A percentile compares a stretch with the other conserved stretches of the same genome.
Evolutionary conservation across 2,113 vertebrate genomes (phyloP).

Genomic region (Salvelinus alpinus): DNA sequence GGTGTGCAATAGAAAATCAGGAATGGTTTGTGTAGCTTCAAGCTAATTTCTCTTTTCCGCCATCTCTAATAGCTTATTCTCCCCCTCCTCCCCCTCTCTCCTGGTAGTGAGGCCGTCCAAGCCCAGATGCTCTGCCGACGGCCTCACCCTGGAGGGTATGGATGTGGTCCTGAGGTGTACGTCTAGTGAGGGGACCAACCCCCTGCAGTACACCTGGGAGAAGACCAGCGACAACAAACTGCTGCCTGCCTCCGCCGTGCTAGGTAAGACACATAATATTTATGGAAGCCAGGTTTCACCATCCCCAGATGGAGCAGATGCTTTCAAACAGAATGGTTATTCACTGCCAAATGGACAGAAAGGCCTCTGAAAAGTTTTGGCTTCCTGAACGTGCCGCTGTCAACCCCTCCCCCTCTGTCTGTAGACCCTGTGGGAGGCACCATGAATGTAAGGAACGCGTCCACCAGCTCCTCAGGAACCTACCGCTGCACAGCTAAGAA

Average conservation of each 20-base stretch:
- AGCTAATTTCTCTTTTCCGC: too few species aligned
- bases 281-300: not conserved
- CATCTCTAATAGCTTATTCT: slow-evolving; percentile 27
- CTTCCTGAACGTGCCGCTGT: not conserved
- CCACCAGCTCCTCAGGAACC: slow-evolving; percentile 78
- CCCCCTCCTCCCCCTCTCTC: slow-evolving; percentile 19
- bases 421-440: slow-evolving; percentile 80
- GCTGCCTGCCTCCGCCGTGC: slow-evolving; percentile 75
- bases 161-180: slow-evolving; percentile 83
- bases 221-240: slow-evolving; percentile 73
- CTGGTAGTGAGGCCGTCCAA: slow-evolving; percentile 84
- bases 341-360: not conserved
- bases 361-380: not conserved
- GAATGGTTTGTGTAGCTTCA: too few species aligned
- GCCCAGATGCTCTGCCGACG: slow-evolving; percentile 83
- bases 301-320: not conserved
- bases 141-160: slow-evolving; percentile 82
- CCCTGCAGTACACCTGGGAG: slow-evolving; percentile 85
- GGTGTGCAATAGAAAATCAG: too few species aligned
- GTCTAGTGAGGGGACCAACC: slow-evolving; percentile 83
- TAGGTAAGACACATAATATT: slow-evolving; percentile 71
- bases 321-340: not conserved
- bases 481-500: slow-evolving; percentile 85
- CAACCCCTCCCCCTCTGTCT: not conserved
- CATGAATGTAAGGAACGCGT: slow-evolving; percentile 85